Percentiles rank a stretch among this genome's conserved stretches.
Evolutionary conservation across 2,888 invertebrate species (phyloP).

Genomic region (Mythimna impura): DNA sequence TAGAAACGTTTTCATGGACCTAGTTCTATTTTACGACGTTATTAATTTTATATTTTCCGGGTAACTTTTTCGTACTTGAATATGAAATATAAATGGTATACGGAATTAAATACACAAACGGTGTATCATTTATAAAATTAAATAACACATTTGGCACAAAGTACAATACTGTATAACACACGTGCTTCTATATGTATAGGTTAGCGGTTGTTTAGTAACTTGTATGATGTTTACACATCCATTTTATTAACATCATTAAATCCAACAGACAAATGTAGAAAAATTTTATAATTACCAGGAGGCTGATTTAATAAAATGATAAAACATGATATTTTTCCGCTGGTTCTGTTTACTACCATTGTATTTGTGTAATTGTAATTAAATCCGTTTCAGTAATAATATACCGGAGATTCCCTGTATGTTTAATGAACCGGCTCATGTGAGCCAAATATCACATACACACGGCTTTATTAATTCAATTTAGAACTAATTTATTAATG

Average conservation of each 20-base stretch:
- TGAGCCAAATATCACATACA: neutral
- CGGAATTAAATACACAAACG: conserved; percentile 7
- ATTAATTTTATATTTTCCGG: conserved; percentile 11
- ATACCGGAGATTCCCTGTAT: neutral
- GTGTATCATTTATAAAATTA: conserved; percentile 7
- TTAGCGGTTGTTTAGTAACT: conserved; percentile 27
- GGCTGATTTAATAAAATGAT: conserved; percentile 18
- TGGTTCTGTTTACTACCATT: conserved; percentile 8
- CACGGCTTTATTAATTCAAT: conserved; percentile 5
- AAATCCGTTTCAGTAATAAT: conserved; percentile 33
- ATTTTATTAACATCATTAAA: conserved; percentile 53
- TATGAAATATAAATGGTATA: conserved; percentile 6
- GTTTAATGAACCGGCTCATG: conserved; percentile 1
- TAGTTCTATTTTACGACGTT: conserved; percentile 32
- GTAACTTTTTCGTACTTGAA: conserved; percentile 5
- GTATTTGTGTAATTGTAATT: conserved; percentile 27
- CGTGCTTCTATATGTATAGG: conserved; percentile 27
- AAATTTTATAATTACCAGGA: conserved; percentile 15
- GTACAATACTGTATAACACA: conserved; percentile 15
- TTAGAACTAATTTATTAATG: neutral
- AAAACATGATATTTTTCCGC: conserved; percentile 40
- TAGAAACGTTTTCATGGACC: conserved; percentile 17
- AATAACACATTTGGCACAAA: conserved; percentile 16
- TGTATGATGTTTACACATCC: conserved; percentile 23
- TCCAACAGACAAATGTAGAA: conserved; percentile 3